phyloP scores from a whole-genome alignment of 2,797 vertebrate genomes.

The Argyrosomus regius region DNA sequence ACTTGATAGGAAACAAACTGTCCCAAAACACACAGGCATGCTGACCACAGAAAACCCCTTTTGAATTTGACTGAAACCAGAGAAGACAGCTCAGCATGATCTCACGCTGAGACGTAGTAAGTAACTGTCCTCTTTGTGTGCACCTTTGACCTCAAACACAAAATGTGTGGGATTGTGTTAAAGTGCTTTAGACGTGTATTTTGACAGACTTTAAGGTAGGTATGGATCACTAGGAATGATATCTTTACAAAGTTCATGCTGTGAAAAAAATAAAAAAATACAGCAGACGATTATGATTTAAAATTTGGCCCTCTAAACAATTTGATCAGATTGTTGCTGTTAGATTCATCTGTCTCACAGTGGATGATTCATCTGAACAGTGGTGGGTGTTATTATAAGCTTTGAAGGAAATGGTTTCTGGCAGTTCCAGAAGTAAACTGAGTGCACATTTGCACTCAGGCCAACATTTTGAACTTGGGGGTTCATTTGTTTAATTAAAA shows the following conservation, averaged over 20 bases:
- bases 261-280: background rate
- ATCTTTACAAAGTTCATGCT: background rate
- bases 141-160: slow-evolving; percentile 20
- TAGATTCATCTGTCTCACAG: slow-evolving; percentile 11
- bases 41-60: slow-evolving; percentile 18
- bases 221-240: background rate
- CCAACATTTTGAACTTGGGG: slow-evolving; percentile 4
- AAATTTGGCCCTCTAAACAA: slow-evolving; percentile 10
- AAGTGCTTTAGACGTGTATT: slow-evolving; percentile 20
- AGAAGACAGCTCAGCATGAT: slow-evolving; percentile 53
- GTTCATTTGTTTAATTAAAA: slow-evolving; percentile 46
- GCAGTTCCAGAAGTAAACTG: slow-evolving; percentile 38
- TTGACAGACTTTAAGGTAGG: slow-evolving; percentile 19
- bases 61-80: slow-evolving; percentile 49
- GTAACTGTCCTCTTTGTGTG: slow-evolving; percentile 24
- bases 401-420: slow-evolving; percentile 46
- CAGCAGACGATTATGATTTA: background rate
- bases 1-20: slow-evolving; percentile 24
- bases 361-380: slow-evolving; percentile 40
- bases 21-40: slow-evolving; percentile 14
- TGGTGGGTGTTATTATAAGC: slow-evolving; percentile 37
- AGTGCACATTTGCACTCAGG: slow-evolving; percentile 25
- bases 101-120: slow-evolving; percentile 51
- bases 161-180: slow-evolving; percentile 8
- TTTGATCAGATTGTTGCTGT: background rate